Evolutionary conservation across 2,888 invertebrate genomes (phyloP).

Genomic region (Brenthis ino): DNA sequence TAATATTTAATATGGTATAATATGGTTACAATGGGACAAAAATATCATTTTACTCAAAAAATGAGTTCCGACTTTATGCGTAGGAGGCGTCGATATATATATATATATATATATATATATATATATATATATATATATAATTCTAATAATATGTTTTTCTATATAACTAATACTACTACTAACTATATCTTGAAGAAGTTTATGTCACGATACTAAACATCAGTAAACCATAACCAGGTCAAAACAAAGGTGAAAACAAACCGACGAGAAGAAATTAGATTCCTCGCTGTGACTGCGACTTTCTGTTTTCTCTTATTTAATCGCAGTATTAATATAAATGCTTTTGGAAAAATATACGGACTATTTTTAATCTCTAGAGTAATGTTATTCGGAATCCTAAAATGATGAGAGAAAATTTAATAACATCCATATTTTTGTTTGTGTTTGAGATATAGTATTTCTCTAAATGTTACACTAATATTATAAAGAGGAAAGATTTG

Average conservation of each 20-base stretch:
- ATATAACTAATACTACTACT: too few relatives aligned
- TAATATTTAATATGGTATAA: too few relatives aligned
- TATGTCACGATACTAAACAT: constrained; percentile 17
- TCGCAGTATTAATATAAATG: constrained; percentile 37
- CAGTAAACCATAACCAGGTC: constrained; percentile 22
- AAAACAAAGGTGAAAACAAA: constrained; percentile 29
- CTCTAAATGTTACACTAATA: too few relatives aligned
- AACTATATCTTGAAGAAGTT: constrained; percentile 24
- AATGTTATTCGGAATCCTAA: constrained; percentile 26
- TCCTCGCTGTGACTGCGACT: constrained; percentile 26
- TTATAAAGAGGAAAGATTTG: too few relatives aligned
- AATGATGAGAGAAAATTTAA: constrained; percentile 28
- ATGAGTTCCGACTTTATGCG: too few relatives aligned
- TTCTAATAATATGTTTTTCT: too few relatives aligned
- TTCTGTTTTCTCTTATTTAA: constrained; percentile 31
- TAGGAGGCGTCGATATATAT: too few relatives aligned
- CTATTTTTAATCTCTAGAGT: constrained; percentile 35
- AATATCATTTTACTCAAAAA: too few relatives aligned
- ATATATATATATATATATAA: too few relatives aligned
- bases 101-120: too few relatives aligned
- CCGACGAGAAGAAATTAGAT: constrained; percentile 36
- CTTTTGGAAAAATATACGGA: constrained; percentile 33
- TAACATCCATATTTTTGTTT: constrained; percentile 19
- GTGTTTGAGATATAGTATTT: too few relatives aligned
- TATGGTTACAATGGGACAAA: too few relatives aligned